Percentiles rank a stretch among this genome's conserved stretches.
phyloP scores from a whole-genome alignment of 2,888 invertebrate genomes.

The Drosophila rellima region DNA sequence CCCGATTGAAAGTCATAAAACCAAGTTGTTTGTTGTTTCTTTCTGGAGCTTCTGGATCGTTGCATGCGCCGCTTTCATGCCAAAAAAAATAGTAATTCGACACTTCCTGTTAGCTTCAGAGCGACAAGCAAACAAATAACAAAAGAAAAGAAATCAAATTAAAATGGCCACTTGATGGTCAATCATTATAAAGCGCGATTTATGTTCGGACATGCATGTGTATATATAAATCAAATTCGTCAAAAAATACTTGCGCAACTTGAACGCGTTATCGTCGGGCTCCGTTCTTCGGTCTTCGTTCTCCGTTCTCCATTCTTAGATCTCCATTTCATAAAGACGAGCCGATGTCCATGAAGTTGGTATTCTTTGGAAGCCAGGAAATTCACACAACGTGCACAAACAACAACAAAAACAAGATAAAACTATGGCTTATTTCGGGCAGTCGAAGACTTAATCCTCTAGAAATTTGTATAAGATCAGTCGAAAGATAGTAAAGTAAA shows the following conservation, averaged over 20 bases:
- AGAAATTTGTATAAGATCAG: neutral
- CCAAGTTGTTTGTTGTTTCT: conserved; percentile 42
- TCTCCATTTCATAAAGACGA: conserved; percentile 60
- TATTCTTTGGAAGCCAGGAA: conserved; percentile 67
- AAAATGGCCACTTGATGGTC: conserved; percentile 70
- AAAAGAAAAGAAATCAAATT: conserved; percentile 50
- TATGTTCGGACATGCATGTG: conserved; percentile 12
- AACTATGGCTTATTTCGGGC: neutral
- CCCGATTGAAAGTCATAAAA: conserved; percentile 21
- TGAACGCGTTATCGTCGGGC: conserved; percentile 23
- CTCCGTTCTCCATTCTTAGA: neutral
- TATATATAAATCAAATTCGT: conserved; percentile 46
- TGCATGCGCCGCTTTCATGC: conserved; percentile 61
- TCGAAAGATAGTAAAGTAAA: too few species aligned
- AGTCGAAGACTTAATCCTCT: conserved; percentile 11
- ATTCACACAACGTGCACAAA: conserved; percentile 43
- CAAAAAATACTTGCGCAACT: conserved; percentile 65
- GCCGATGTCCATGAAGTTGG: conserved; percentile 20
- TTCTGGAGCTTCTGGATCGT: conserved; percentile 16
- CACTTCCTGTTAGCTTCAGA: conserved; percentile 67
- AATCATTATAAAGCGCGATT: conserved; percentile 12
- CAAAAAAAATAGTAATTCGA: conserved; percentile 53
- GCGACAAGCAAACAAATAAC: conserved; percentile 41
- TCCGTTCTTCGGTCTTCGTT: conserved; percentile 6
- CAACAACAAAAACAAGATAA: conserved; percentile 5